Evolutionary conservation across 2,797 vertebrate genomes (phyloP), one percentile per base, ranked within the genome.

Genomic region (Falco columbarius): DNA sequence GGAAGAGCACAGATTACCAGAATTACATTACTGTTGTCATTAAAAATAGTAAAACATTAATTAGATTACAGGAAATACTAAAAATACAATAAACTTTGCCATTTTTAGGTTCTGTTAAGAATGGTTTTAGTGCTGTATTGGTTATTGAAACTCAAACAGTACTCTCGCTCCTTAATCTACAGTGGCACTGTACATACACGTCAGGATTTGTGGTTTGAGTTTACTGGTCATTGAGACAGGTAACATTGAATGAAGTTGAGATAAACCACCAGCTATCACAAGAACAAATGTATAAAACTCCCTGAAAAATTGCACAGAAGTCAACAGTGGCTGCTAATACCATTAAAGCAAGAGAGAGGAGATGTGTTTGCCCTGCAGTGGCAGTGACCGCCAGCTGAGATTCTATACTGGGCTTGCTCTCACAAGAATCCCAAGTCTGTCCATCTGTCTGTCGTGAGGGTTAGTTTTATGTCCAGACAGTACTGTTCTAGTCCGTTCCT

Each of bases 21-120:
- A 89, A 68, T 93, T 72, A 97, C 86, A 90, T 18, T 21, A 88
- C 2, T 75, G 27, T 76, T 90, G 76, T 66, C 38, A 95, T 91
- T 93, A 86, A 90, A 96, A 96, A 91, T 36, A 92, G 54, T 32
- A 65, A 93, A 89, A 90, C 81, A 66, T 89, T 56, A 72, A 93
- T 86, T 90, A 85, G 84, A 75, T 81, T 91, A 93, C 71, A 96
- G 55, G 58, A 96, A 89, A 90, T 86, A 72, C 30, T 91, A 79
- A 93, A 95, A 96, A 79, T 56, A 85, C 81, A 92, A 88, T 70
- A 89, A 90, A 91, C 29, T 56, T 87, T 16, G 85, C 30, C 22
- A 42, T 44, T 66, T 76, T 81, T 65, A 92, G 80, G 38, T 77
- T 88, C 76, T 54, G 90, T 54, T 54, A 81, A 87, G 62, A 75